Evolutionary conservation across 1,140 invertebrate species (phyloP), one percentile per base, ranked within the genome.

Genomic region (Saccostrea echinata): DNA sequence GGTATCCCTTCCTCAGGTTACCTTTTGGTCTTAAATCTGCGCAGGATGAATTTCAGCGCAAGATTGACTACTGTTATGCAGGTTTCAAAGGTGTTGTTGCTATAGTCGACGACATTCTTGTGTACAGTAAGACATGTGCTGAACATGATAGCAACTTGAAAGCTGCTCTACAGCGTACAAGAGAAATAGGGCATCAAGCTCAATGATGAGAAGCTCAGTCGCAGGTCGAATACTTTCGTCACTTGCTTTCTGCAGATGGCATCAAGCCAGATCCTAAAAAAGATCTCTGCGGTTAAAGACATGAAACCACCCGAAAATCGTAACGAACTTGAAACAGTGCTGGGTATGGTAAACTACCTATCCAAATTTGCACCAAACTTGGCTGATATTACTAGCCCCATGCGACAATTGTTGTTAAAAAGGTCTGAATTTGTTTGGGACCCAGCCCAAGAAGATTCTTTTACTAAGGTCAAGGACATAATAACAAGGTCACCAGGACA

Each of bases 71-170:
- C 87, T 92, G 92, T 76, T 93, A 93, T 90, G 91, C 92, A 86
- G 91, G 92, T 68, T 85, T 95, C 18, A 16, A 83, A 43, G 93
- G 93, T 64, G 90, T 57, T 64, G 90, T 57, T 21, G 88, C 92
- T 1, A 94, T 94, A 61, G 88, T 93, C 21, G 95, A 95, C 90
- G 95, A 95, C 86, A 92, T 94, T 11, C 64, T 94, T 21, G 88
- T 95, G 3, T 92, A 84, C 68, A 94, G 88, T 1, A 52, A 52
- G 0, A 89, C 83, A 86, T 68, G 64, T 86, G 89, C 87, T 68
- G 91, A 95, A 85, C 93, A 95, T 89, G 92, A 94, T 86, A 43
- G 84, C 43, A 93, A 89, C 52, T 87, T 96, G 24, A 53, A 85
- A 52, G 85, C 90, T 61, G 92, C 95, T 9, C 86, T 95, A 52